Percentiles rank a stretch among this genome's conserved stretches.
Conservation (phyloP, 2,797 vertebrate genomes). For the Choloepus didactylus region DNA sequence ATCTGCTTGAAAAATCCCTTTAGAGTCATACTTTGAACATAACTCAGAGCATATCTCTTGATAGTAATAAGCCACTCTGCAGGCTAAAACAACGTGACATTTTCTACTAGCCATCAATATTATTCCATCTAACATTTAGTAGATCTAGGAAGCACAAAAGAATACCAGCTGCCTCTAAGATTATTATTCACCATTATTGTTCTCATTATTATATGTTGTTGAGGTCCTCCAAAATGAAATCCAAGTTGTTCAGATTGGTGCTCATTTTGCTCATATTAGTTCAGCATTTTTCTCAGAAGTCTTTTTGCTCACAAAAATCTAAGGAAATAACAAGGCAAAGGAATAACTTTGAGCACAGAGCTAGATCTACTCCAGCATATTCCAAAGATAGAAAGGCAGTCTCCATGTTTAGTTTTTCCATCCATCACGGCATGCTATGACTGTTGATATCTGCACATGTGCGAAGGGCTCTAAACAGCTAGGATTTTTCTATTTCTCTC, state of each 20-base stretch:
- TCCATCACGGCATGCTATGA: not conserved
- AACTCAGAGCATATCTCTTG: not conserved
- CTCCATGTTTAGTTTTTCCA: not conserved
- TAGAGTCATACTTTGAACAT: not conserved
- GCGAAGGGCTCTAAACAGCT: not conserved
- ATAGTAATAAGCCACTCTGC: slow-evolving; percentile 40
- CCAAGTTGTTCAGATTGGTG: not conserved
- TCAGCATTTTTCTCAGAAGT: slow-evolving; percentile 31
- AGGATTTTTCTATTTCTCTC: slow-evolving; percentile 6
- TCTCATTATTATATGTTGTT: not conserved
- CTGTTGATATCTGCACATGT: not conserved
- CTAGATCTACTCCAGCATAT: not conserved
- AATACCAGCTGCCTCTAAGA: not conserved
- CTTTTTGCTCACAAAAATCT: slow-evolving; percentile 20
- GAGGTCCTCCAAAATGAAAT: not conserved
- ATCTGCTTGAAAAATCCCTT: slow-evolving; percentile 51
- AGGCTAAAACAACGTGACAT: slow-evolving; percentile 54
- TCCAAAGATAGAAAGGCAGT: not conserved
- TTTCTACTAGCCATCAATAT: slow-evolving; percentile 39
- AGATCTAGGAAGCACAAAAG: slow-evolving; percentile 38
- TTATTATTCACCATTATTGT: slow-evolving; percentile 16
- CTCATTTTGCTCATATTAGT: slow-evolving; percentile 3
- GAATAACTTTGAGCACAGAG: not conserved
- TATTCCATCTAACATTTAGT: slow-evolving; percentile 60
- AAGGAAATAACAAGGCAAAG: slow-evolving; percentile 29